phyloP scores from a whole-genome alignment of 2,113 vertebrate species.

The Dissostichus mawsoni region DNA sequence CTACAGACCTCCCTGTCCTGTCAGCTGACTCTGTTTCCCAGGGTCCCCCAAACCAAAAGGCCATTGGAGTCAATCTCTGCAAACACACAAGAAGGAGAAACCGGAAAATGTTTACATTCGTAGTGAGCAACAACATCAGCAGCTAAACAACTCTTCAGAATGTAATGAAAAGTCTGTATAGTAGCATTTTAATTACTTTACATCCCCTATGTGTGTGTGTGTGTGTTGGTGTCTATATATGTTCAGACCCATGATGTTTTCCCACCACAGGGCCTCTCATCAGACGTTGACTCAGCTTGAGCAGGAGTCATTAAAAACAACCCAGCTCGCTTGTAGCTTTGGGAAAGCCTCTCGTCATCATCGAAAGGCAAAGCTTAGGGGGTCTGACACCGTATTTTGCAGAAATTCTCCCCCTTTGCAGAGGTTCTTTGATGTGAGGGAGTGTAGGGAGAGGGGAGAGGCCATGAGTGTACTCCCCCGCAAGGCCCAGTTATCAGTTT shows the following conservation, averaged over 20 bases:
- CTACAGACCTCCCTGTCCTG: slow-evolving; percentile 70
- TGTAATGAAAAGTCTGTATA: slow-evolving; percentile 18
- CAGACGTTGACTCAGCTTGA: slow-evolving; percentile 69
- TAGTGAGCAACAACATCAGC: slow-evolving; percentile 42
- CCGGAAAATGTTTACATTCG: slow-evolving; percentile 72
- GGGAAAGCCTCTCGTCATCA: slow-evolving; percentile 53
- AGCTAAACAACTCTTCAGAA: slow-evolving; percentile 38
- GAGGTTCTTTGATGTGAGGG: slow-evolving; percentile 51
- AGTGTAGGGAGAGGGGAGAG: slow-evolving; percentile 30
- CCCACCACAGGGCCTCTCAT: slow-evolving; percentile 27
- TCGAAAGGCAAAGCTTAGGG: slow-evolving; percentile 32
- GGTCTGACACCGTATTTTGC: slow-evolving; percentile 51
- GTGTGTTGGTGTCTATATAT: slow-evolving; percentile 4
- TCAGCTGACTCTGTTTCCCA: slow-evolving; percentile 84
- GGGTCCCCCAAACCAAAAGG: slow-evolving; percentile 77
- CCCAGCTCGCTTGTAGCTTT: slow-evolving; percentile 20
- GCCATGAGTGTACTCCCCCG: background rate
- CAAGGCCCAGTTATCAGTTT: slow-evolving; percentile 26
- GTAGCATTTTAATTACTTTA: slow-evolving; percentile 31
- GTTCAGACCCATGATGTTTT: slow-evolving; percentile 20
- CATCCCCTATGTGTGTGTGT: background rate
- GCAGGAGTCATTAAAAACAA: slow-evolving; percentile 59
- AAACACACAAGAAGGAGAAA: slow-evolving; percentile 77
- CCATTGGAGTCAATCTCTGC: slow-evolving; percentile 81
- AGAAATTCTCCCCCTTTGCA: slow-evolving; percentile 18